Conservation (phyloP, 2,113 vertebrate species). For the Xerus inauris region DNA sequence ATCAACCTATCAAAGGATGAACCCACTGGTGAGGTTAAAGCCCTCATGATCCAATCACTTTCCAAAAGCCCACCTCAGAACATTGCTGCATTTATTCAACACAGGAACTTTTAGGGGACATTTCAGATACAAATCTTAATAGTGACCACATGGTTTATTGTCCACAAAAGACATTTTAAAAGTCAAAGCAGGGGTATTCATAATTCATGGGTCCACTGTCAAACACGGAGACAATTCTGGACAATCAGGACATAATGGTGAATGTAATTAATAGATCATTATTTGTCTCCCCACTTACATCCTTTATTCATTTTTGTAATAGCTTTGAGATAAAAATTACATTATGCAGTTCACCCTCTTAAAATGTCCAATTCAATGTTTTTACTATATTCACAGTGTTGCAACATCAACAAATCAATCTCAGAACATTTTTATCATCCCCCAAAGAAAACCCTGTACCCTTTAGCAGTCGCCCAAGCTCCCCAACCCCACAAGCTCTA, state of each 20-base stretch:
- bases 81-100: neutral
- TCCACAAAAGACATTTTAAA: conserved; percentile 6
- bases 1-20: neutral
- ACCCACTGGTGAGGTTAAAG: neutral
- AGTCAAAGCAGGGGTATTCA: neutral
- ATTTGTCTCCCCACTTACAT: neutral
- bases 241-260: neutral
- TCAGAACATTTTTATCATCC: conserved; percentile 6
- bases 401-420: neutral
- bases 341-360: neutral
- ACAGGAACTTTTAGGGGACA: neutral
- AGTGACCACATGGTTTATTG: neutral
- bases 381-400: conserved; percentile 32
- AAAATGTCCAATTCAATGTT: conserved; percentile 26
- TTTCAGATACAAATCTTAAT: neutral
- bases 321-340: conserved; percentile 15
- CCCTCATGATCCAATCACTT: neutral
- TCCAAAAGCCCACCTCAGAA: neutral
- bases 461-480: neutral
- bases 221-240: conserved; percentile 8
- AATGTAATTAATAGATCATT: neutral
- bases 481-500: neutral
- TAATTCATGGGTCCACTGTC: neutral
- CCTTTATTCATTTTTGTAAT: conserved; percentile 15
- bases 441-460: neutral